These are phyloP conservation scores for Genyomyrus donnyi DNA, from an alignment of 2,113 vertebrate species.

Conservation along the genomic window DNA sequence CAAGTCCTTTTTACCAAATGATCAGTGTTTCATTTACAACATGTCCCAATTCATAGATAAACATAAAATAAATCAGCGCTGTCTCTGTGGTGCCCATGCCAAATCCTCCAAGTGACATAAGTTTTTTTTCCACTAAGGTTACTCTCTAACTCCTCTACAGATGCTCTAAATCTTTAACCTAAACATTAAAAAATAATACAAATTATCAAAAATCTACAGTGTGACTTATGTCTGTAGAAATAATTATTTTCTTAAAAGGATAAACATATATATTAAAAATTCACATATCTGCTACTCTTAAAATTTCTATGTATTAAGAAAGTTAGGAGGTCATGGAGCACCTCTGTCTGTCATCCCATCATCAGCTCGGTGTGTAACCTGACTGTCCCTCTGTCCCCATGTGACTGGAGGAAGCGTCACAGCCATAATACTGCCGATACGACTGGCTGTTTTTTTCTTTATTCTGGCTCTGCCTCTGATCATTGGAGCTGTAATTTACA, in stretches of 20 bases:
- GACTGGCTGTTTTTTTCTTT: neutral
- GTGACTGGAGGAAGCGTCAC: neutral
- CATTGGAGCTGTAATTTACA: neutral
- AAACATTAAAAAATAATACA: neutral
- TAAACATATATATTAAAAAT: too few relatives aligned
- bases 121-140: neutral
- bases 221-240: too few relatives aligned
- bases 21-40: neutral
- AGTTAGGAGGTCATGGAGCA: neutral
- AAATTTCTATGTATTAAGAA: neutral
- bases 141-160: neutral
- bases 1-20: neutral
- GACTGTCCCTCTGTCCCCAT: neutral
- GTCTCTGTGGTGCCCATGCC: neutral
- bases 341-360: neutral
- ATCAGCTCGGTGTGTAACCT: neutral
- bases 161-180: neutral
- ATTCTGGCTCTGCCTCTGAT: neutral
- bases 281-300: too few relatives aligned
- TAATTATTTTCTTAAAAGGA: too few relatives aligned
- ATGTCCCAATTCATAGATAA: neutral
- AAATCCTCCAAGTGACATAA: neutral
- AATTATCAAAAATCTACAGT: neutral
- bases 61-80: neutral
- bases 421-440: neutral